Evolutionary conservation across 2,113 vertebrate genomes (phyloP), one percentile per base, ranked within the genome.

Genomic region (Emydocephalus ijimae): DNA sequence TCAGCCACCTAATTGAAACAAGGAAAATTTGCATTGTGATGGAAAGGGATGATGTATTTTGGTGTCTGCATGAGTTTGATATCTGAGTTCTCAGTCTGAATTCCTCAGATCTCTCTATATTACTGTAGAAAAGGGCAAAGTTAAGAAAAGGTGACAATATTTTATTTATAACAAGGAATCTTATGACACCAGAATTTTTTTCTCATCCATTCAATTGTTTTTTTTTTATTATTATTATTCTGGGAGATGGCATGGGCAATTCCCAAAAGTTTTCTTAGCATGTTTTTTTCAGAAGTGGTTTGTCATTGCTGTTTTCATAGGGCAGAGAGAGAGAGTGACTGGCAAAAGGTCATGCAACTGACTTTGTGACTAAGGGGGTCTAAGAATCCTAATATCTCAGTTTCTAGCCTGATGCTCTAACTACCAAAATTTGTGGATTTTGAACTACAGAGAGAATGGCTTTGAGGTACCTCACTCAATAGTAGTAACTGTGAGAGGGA

Each of bases 361-460:
- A 64, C 10, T 64, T 64, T 64, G 59, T 26, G 59, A 64, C 59
- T 64, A 64, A 64, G 10, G 1, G 59, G 3, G 59, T 29, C 26
- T 64, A 29, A 26, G 29, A 4, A 64, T 10, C 26, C 12, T 29
- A 64, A 9, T 59, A 7, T 59, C 23, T 59, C 8, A 61, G 59
- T 29, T 64, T 64, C 26, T 29, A 29, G 59, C 59, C 59, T 64
- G 59, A 64, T 64, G 59, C 59, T 64, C 26, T 64, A 64, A 64
- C 11, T 64, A 29, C 26, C 59, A 64, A 64, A 64, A 2, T 7
- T 45, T 56, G 26, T 89, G 1, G 15, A 50, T 93, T 95, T 94
- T 87, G 54, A 69, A 0, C 5, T 89, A 90, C 24, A 34, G 0
- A 92, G 94, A 94, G 92, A 54, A 55, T 92, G 91, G 87, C 86